These are phyloP conservation scores for Drosophila equinoxialis DNA, from an alignment of 1,140 invertebrate species.

Conservation along the genomic window DNA sequence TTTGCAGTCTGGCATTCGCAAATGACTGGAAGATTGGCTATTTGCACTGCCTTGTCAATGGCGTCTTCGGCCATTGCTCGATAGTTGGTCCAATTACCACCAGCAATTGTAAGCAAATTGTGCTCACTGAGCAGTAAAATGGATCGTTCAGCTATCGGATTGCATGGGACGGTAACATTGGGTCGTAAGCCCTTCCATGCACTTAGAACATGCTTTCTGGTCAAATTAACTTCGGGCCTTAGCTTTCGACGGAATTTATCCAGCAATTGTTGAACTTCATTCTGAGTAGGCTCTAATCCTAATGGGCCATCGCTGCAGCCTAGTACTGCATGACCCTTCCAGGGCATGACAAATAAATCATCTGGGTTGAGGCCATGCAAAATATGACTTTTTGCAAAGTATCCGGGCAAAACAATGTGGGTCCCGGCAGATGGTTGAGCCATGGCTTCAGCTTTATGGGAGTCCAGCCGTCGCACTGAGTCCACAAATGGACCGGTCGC, in stretches of 20 bases:
- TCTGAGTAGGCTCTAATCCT: conserved; percentile 11
- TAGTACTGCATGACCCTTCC: conserved; percentile 25
- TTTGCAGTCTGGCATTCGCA: not conserved
- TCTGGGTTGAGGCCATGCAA: conserved; percentile 3
- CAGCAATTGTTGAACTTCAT: conserved; percentile 20
- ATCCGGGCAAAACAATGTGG: conserved; percentile 25
- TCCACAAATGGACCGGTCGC: conserved; percentile 27
- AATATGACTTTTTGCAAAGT: conserved; percentile 13
- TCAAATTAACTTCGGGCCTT: conserved; percentile 2
- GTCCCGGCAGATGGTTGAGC: conserved; percentile 11
- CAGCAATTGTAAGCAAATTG: conserved; percentile 15
- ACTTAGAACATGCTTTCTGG: conserved; percentile 15
- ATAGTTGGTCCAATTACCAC: conserved; percentile 24
- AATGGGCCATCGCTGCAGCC: conserved; percentile 5
- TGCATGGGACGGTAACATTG: not conserved
- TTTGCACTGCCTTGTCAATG: conserved; percentile 16
- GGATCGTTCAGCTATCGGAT: not conserved
- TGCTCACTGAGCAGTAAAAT: conserved; percentile 17
- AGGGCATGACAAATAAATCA: conserved; percentile 25
- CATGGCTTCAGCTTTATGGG: not conserved
- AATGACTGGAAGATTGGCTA: not conserved
- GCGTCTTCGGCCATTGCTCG: conserved; percentile 31
- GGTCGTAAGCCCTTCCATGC: conserved; percentile 31
- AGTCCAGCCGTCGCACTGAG: conserved; percentile 15
- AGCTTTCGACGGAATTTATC: conserved; percentile 11